phyloP scores from a whole-genome alignment of 2,888 invertebrate species.

The Lordiphosa fenestrarum region DNA sequence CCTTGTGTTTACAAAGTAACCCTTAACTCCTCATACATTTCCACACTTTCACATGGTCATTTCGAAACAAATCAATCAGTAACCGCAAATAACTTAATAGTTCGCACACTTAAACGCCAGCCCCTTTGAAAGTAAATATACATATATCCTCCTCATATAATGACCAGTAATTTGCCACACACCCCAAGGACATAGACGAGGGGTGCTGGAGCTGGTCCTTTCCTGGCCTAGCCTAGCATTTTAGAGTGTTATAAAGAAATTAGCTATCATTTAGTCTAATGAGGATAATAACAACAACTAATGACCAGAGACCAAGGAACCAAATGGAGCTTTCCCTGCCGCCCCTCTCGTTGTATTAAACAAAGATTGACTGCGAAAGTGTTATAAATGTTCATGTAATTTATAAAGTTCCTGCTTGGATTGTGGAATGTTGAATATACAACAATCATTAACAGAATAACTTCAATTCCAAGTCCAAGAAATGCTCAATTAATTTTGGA shows the following conservation, averaged over 20 bases:
- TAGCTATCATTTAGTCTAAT: slow-evolving; percentile 67
- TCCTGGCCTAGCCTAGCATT: slow-evolving; percentile 38
- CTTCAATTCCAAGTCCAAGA: slow-evolving; percentile 28
- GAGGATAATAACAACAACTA: slow-evolving; percentile 68
- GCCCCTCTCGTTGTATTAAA: slow-evolving; percentile 47
- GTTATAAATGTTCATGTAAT: slow-evolving; percentile 63
- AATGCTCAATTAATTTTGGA: slow-evolving; percentile 61
- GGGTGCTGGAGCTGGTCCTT: neutral
- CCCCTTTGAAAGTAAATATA: neutral
- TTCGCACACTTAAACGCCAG: slow-evolving; percentile 2
- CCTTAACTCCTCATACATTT: too few species aligned
- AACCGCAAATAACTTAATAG: slow-evolving; percentile 12
- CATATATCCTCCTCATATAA: slow-evolving; percentile 28
- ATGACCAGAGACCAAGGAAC: slow-evolving; percentile 33
- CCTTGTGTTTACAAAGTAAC: too few species aligned
- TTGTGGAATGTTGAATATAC: too few species aligned
- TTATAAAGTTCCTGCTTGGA: slow-evolving; percentile 27
- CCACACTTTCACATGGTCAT: neutral
- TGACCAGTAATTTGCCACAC: slow-evolving; percentile 48
- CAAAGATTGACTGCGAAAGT: slow-evolving; percentile 67
- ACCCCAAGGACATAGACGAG: slow-evolving; percentile 10
- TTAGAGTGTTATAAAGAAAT: slow-evolving; percentile 73
- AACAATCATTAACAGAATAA: neutral
- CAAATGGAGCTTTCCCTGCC: neutral
- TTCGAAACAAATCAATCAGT: slow-evolving; percentile 11